Conservation (phyloP, 2,888 invertebrate genomes). For the Himalopsyche anomala region DNA sequence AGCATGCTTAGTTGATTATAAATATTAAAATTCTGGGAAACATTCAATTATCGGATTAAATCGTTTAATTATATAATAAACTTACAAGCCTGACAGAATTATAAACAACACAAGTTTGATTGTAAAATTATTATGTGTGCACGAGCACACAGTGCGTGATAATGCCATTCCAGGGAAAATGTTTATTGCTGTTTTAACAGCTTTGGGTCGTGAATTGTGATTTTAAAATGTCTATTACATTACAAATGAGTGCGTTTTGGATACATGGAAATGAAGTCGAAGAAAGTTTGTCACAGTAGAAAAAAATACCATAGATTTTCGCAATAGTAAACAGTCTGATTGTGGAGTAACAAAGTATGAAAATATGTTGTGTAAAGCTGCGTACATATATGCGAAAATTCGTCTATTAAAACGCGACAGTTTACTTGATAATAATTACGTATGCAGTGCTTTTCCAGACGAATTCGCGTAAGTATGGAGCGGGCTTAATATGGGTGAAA, state of each 20-base stretch:
- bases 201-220: slow-evolving; percentile 6
- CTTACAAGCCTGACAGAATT: background rate
- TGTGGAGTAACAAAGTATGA: too few species aligned
- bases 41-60: background rate
- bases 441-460: too few species aligned
- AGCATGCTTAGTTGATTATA: background rate
- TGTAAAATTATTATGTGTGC: slow-evolving; percentile 30
- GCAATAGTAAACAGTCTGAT: too few species aligned
- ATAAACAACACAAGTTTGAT: slow-evolving; percentile 21
- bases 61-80: background rate
- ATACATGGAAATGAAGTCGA: background rate
- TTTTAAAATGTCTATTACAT: background rate
- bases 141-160: slow-evolving; percentile 22
- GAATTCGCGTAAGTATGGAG: too few species aligned
- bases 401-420: too few species aligned
- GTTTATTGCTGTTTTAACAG: slow-evolving; percentile 9
- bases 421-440: too few species aligned
- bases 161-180: background rate
- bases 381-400: too few species aligned
- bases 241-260: slow-evolving; percentile 1
- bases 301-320: too few species aligned
- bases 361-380: too few species aligned
- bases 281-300: too few species aligned
- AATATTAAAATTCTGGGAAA: background rate
- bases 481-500: too few species aligned